Conservation (phyloP, 1,140 invertebrate species). For the Drosophila kurseongensis region DNA sequence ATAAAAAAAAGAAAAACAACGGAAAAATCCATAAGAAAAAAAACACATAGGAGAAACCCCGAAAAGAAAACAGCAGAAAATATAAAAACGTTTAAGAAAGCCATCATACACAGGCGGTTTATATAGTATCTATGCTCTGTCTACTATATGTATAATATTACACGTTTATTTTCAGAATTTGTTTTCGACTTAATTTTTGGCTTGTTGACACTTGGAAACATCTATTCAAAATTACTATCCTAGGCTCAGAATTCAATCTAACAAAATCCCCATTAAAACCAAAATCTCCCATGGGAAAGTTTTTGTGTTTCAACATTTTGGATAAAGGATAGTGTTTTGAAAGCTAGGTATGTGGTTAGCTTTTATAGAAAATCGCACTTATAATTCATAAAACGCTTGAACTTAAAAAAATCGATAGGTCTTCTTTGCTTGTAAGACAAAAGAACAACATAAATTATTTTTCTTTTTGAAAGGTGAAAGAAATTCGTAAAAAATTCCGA, state of each 20-base stretch:
- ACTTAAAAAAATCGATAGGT: no score
- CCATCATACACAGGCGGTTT: conserved; percentile 35
- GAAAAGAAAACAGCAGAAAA: conserved; percentile 30
- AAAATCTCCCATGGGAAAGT: no score
- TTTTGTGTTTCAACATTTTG: no score
- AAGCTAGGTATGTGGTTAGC: no score
- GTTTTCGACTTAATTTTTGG: conserved; percentile 13
- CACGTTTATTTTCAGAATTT: conserved; percentile 47
- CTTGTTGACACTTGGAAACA: conserved; percentile 17
- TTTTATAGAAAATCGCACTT: no score
- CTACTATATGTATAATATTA: conserved; percentile 44
- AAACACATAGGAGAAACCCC: conserved; percentile 7
- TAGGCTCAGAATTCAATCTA: neutral
- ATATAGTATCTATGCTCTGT: conserved; percentile 13
- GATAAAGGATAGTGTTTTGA: no score
- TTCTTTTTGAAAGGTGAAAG: no score
- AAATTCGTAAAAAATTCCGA: no score
- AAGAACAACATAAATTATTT: no score
- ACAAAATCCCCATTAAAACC: neutral
- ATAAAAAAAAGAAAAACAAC: conserved; percentile 20
- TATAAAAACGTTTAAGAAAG: conserved; percentile 55
- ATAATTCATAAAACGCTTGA: no score
- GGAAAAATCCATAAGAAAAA: conserved; percentile 47
- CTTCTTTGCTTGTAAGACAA: no score
- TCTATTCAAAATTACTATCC: conserved; percentile 5